Evolutionary conservation across 2,113 vertebrate species (phyloP).

Genomic region (Rhodinocichla rosea): DNA sequence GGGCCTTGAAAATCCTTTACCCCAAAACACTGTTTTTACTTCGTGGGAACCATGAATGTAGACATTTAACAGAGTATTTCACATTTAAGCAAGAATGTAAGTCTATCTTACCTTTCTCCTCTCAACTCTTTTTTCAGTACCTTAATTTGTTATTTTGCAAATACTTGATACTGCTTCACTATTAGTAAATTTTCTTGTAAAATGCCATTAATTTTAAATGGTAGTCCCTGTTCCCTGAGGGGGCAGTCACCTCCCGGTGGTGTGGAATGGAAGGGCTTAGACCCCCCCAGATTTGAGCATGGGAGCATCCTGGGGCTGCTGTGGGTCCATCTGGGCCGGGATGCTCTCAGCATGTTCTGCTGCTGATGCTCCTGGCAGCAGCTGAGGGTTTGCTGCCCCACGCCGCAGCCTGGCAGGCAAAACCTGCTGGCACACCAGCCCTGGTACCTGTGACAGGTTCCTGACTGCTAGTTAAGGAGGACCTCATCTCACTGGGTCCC

Average conservation of each 20-base stretch:
- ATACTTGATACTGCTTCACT: neutral
- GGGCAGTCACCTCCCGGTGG: neutral
- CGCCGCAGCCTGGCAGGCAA: neutral
- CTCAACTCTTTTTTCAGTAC: neutral
- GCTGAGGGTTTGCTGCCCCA: neutral
- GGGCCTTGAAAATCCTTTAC: slow-evolving; percentile 99
- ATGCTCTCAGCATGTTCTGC: neutral
- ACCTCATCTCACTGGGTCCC: neutral
- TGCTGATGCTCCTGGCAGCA: neutral
- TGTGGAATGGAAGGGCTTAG: neutral
- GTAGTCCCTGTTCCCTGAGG: neutral
- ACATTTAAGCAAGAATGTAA: slow-evolving; percentile 99
- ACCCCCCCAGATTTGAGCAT: rapidly evolving
- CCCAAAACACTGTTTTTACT: slow-evolving; percentile 99
- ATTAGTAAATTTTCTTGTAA: neutral
- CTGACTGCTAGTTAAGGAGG: neutral
- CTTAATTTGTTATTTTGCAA: neutral
- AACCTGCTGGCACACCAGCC: neutral
- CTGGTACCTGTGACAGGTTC: neutral
- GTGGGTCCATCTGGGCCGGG: neutral
- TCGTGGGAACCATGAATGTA: slow-evolving; percentile 99
- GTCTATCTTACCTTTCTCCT: slow-evolving; percentile 62
- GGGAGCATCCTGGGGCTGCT: neutral
- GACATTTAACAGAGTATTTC: slow-evolving; percentile 99
- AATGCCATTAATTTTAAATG: neutral